Base-by-base conservation (phyloP, 2,888 invertebrate species). In the Chironomus riparius region DNA sequence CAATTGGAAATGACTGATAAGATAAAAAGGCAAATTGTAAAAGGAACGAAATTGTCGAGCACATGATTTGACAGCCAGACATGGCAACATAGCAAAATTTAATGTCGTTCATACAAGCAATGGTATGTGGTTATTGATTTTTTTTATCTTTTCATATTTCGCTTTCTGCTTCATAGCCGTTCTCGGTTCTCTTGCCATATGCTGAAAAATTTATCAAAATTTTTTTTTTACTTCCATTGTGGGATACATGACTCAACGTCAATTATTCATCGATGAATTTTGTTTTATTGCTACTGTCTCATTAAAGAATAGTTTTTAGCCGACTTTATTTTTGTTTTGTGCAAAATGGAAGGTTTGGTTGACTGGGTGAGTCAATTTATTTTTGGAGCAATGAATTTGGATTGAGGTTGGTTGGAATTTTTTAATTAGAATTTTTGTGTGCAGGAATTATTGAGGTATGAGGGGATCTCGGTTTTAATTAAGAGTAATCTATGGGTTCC, bases 111-210 rank as follows among this genome's bases (percentile, higher is more conserved):
- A 38, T 38, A 38, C 38, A 2, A 38, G 38, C 38, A 38, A 38
- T 38, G 38, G 38, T 70, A 50, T 70, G 50, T 70, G 56, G 70
- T 70, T 70, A 70, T 61, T 72, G 72, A 72, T 72, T 72, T 72
- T 72, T 24, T 70, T 18, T n/a, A n/a, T 48, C 15, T 5, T 12
- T 48, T 47, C n/a, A 18, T 50, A 6, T 48, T 48, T 18, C 24
- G 28, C 70, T 10, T 38, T 38, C 38, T 38, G 38, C 38, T 38
- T 38, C 38, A 38, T 38, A 38, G 38, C 38, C 38, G 38, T 38
- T 38, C 38, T 38, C 38, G 38, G 38, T 38, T 38, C 38, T 38
- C 38, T 38, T 38, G 38, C 38, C 70, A 70, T 70, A 70, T 70
- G 70, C 70, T 70, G 56, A 38, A 70, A 65, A 70, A 50, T 70